Evolutionary conservation across 1,140 invertebrate genomes (phyloP).

Genomic region (Schmidtea mediterranea): DNA sequence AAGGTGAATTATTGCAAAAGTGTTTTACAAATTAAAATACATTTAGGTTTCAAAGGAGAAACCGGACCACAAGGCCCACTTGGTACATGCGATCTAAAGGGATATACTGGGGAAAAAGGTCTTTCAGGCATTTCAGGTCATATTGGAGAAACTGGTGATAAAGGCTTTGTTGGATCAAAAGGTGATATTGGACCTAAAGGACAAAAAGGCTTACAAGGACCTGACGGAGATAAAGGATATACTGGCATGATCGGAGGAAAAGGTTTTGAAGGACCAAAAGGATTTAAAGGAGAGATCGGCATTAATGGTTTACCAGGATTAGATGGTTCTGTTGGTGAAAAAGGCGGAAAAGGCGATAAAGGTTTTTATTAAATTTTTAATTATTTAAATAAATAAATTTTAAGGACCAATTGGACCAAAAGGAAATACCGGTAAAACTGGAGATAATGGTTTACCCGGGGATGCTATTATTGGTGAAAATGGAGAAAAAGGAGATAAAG

Average conservation of each 20-base stretch:
- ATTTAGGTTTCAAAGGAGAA: neutral
- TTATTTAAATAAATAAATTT: too few species aligned
- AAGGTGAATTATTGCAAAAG: too few species aligned
- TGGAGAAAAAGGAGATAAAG: conserved; percentile 4
- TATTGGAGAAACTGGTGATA: neutral
- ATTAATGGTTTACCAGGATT: neutral
- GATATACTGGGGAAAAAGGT: neutral
- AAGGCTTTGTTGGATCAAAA: neutral
- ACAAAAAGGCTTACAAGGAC: conserved; percentile 1
- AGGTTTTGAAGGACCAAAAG: neutral
- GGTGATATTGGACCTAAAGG: conserved; percentile 5
- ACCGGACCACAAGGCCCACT: neutral
- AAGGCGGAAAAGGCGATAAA: neutral
- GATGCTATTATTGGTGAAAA: neutral
- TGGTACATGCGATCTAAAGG: neutral
- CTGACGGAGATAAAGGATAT: neutral
- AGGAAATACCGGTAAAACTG: conserved; percentile 1
- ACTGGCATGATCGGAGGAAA: neutral
- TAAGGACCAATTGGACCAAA: conserved; percentile 1
- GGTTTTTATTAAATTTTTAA: too few species aligned
- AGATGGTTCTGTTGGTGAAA: neutral
- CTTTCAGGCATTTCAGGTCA: neutral
- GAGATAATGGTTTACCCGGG: conserved; percentile 1
- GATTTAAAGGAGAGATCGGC: conserved; percentile 3
- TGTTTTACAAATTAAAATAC: too few species aligned